Base-by-base conservation (phyloP, 92 coral and sea anemone species). In the Diadumene lineata region DNA sequence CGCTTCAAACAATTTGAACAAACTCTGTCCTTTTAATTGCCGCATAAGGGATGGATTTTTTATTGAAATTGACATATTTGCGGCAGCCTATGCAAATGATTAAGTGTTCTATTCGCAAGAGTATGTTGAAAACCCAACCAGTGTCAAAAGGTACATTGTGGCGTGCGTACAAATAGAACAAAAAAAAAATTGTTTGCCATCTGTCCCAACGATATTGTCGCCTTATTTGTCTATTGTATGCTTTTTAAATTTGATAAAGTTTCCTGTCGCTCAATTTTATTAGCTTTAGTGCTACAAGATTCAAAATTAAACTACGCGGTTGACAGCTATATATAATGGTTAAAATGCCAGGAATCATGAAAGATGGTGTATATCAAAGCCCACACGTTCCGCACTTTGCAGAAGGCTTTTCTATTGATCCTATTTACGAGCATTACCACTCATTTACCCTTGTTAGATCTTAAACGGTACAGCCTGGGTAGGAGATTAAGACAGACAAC, bases 241-340 rank as follows among this genome's bases (percentile, higher is more conserved):
- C 64, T 58, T 58, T 68, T 72, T 72, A 72, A 72, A 72, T 72
- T 72, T 66, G 28, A 33, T 72, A 72, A 33, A 72, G 33, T 57
- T n/a, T 70, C 55, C 77, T 23, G 77, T 72, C 77, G 23, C 3
- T 72, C 77, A 38, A 38, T 65, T 64, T 70, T 83, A 38, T 77
- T 50, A 69, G 64, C 43, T 61, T 61, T 57, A 74, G 75, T 74
- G 66, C 79, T 69, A 74, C 66, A 50, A 17, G 60, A 58, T 66
- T 75, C 56, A 73, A 75, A 57, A 68, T 79, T 80, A 74, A 77
- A 53, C 85, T 68, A 76, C 44, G 73, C 58, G 63, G 53, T 46
- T 34, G 92, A 28, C 50, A 55, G 56, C 84, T 87, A 74, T 88
- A 88, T 88, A 91, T n/a, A 91, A 84, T 84, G 83, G 44, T 74